Evolutionary conservation across 2,888 invertebrate species (phyloP).

Genomic region (Diarsia mendica): DNA sequence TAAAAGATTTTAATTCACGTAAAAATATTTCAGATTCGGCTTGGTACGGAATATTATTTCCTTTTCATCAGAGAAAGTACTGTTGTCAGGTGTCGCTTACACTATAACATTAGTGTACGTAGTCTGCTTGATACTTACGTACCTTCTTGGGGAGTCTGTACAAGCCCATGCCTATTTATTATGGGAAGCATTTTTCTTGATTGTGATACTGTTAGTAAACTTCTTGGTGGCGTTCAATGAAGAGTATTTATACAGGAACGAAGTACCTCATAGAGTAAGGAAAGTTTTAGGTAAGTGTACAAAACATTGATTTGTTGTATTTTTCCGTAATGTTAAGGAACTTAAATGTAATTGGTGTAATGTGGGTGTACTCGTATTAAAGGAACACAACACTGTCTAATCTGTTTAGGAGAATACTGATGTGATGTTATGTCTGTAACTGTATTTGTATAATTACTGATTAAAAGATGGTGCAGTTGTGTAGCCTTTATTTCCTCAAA

Average conservation of each 20-base stretch:
- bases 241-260: conserved; percentile 87
- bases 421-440: not conserved
- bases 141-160: conserved; percentile 82
- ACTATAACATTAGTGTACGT: conserved; percentile 84
- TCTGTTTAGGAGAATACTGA: not conserved
- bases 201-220: conserved; percentile 84
- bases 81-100: conserved; percentile 86
- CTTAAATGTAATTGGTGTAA: not conserved
- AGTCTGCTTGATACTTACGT: conserved; percentile 82
- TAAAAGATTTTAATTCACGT: conserved; percentile 16
- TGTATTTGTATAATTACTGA: not conserved
- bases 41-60: conserved; percentile 83
- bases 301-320: not conserved
- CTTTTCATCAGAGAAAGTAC: conserved; percentile 86
- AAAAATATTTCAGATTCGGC: conserved; percentile 77
- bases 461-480: not conserved
- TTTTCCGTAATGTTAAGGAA: not conserved
- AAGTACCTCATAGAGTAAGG: conserved; percentile 89
- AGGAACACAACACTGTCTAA: not conserved
- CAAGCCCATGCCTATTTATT: conserved; percentile 84
- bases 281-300: conserved; percentile 86
- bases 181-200: conserved; percentile 86
- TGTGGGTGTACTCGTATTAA: too few species aligned
- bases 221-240: conserved; percentile 87
- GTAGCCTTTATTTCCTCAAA: too few species aligned